A percentile compares a stretch with the other conserved stretches of the same genome.
phyloP scores from a whole-genome alignment of 2,888 invertebrate species.

The Leptopilina syphax region DNA sequence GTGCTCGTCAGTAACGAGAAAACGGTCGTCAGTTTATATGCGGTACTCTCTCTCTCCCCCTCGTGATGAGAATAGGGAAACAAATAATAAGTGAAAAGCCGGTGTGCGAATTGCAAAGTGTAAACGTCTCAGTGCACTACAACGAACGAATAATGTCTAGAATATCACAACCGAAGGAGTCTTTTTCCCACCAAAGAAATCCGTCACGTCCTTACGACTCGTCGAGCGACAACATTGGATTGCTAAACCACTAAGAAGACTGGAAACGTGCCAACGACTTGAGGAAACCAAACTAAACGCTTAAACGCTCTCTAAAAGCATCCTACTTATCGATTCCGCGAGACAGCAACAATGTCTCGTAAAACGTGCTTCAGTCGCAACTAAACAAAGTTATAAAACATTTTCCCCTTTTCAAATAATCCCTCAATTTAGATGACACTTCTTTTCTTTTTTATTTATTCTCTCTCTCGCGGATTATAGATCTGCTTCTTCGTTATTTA shows the following conservation, averaged over 20 bases:
- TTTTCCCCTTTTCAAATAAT: not conserved
- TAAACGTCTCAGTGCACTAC: slow-evolving; percentile 36
- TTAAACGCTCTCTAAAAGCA: slow-evolving; percentile 29
- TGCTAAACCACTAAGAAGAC: slow-evolving; percentile 45
- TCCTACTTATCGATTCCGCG: slow-evolving; percentile 34
- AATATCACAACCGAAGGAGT: slow-evolving; percentile 10
- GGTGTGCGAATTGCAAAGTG: slow-evolving; percentile 28
- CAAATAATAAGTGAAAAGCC: slow-evolving; percentile 37
- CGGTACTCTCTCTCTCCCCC: not conserved
- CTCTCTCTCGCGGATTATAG: no score
- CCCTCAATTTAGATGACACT: not conserved
- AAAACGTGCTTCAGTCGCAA: slow-evolving; percentile 15
- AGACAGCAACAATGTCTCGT: slow-evolving; percentile 32
- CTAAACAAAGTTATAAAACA: slow-evolving; percentile 10
- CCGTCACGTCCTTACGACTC: slow-evolving; percentile 39
- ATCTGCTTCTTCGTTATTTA: no score
- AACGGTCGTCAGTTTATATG: slow-evolving; percentile 34
- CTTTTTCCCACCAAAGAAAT: slow-evolving; percentile 26
- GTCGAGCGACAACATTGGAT: slow-evolving; percentile 45
- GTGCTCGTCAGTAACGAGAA: slow-evolving; percentile 46
- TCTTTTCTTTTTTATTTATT: no score
- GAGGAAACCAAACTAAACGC: slow-evolving; percentile 39
- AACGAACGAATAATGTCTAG: slow-evolving; percentile 20
- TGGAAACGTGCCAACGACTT: slow-evolving; percentile 50
- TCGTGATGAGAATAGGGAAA: slow-evolving; percentile 20